Evolutionary conservation across 2,888 invertebrate genomes (phyloP).

Genomic region (Plusia festucae): DNA sequence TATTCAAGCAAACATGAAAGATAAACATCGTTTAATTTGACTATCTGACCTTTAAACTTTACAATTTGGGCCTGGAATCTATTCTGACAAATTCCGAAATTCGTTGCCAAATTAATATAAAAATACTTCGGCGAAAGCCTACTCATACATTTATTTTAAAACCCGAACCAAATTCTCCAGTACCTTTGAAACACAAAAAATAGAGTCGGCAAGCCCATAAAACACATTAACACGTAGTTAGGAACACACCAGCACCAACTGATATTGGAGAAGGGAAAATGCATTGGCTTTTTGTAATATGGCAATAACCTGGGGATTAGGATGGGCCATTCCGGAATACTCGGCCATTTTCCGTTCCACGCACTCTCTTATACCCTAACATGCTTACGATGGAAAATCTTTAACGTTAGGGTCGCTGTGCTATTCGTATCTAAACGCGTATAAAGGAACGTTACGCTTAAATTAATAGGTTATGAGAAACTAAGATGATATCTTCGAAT

Average conservation of each 20-base stretch:
- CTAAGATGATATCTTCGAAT: slow-evolving; percentile 34
- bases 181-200: slow-evolving; percentile 69
- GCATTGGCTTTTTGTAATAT: slow-evolving; percentile 87
- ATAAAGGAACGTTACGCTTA: slow-evolving; percentile 51
- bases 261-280: slow-evolving; percentile 81
- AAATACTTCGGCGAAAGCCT: neutral
- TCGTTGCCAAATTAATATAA: neutral
- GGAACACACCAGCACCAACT: slow-evolving; percentile 60
- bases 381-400: slow-evolving; percentile 69
- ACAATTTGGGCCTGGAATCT: slow-evolving; percentile 23
- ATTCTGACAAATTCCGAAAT: slow-evolving; percentile 25
- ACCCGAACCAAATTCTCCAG: slow-evolving; percentile 54
- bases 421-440: slow-evolving; percentile 49
- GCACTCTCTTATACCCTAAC: slow-evolving; percentile 69
- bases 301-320: slow-evolving; percentile 82
- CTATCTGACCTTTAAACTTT: slow-evolving; percentile 30
- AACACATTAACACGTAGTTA: slow-evolving; percentile 86
- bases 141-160: slow-evolving; percentile 9
- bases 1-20: slow-evolving; percentile 22
- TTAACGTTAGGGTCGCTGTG: slow-evolving; percentile 58
- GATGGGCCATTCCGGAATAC: slow-evolving; percentile 67
- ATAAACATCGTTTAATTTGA: slow-evolving; percentile 31
- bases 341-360: slow-evolving; percentile 70
- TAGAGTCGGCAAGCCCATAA: slow-evolving; percentile 77
- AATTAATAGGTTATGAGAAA: slow-evolving; percentile 52